Conservation (phyloP, 2,888 invertebrate genomes). For the Eilema depressum region DNA sequence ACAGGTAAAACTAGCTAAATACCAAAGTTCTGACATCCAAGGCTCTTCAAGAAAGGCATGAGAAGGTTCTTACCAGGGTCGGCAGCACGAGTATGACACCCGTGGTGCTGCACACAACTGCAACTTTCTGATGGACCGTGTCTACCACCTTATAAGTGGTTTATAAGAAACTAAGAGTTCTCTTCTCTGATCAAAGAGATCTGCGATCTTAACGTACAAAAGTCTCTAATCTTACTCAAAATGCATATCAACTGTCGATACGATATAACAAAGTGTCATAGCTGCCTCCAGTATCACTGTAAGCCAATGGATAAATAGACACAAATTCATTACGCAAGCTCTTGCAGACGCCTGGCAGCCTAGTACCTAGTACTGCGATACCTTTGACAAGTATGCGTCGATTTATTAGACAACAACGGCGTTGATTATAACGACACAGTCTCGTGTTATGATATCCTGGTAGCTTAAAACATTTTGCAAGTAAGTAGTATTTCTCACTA, state of each 20-base stretch:
- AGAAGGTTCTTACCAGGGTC: too few relatives aligned
- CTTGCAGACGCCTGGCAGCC: slow-evolving; percentile 40
- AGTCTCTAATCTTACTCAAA: neutral
- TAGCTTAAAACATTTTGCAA: slow-evolving; percentile 22
- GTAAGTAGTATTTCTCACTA: neutral
- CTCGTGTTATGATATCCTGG: slow-evolving; percentile 37
- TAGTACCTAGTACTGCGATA: slow-evolving; percentile 14
- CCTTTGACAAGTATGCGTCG: slow-evolving; percentile 39
- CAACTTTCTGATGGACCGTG: too few relatives aligned
- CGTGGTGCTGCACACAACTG: too few relatives aligned
- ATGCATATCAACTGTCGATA: neutral
- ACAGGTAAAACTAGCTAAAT: too few relatives aligned
- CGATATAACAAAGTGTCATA: slow-evolving; percentile 36
- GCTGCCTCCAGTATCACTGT: slow-evolving; percentile 26
- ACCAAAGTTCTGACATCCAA: neutral
- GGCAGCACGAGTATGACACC: too few relatives aligned
- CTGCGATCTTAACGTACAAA: too few relatives aligned
- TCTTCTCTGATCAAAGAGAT: too few relatives aligned
- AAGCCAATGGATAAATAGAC: slow-evolving; percentile 47
- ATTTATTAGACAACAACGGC: slow-evolving; percentile 49
- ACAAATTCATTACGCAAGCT: slow-evolving; percentile 47
- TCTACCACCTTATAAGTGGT: too few relatives aligned
- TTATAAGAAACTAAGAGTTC: too few relatives aligned
- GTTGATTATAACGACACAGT: slow-evolving; percentile 47
- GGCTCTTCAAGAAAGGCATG: too few relatives aligned